Percentiles rank a stretch among this genome's conserved stretches.
Conservation (phyloP, 2,888 invertebrate genomes). For the Idaea aversata region DNA sequence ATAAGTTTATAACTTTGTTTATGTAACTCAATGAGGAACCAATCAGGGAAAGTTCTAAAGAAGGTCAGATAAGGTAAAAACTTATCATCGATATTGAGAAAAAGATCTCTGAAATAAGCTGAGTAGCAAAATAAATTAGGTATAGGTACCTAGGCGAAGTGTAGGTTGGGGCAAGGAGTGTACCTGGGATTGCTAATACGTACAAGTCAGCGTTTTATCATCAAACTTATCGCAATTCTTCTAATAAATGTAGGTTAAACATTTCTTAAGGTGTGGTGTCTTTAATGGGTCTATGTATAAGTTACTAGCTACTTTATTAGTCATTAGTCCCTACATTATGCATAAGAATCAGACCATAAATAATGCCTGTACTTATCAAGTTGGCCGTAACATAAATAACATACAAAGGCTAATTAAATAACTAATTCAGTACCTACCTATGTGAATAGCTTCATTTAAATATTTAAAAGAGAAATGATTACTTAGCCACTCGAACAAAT, state of each 20-base stretch:
- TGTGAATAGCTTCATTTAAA: neutral
- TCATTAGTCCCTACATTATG: neutral
- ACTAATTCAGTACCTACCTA: neutral
- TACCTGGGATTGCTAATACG: neutral
- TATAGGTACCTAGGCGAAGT: neutral
- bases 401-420: neutral
- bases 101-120: conserved; percentile 1
- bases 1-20: neutral
- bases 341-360: neutral
- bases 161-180: neutral
- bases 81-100: conserved; percentile 1
- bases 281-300: neutral
- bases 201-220: conserved; percentile 1
- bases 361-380: neutral
- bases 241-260: neutral
- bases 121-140: neutral
- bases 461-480: neutral
- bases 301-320: neutral
- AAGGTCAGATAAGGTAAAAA: conserved; percentile 6
- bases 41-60: conserved; percentile 1
- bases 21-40: neutral
- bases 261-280: neutral
- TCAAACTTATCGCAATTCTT: neutral
- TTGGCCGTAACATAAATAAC: neutral
- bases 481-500: neutral